Evolutionary conservation across 2,797 vertebrate species (phyloP).

Genomic region (Dipus sagitta): DNA sequence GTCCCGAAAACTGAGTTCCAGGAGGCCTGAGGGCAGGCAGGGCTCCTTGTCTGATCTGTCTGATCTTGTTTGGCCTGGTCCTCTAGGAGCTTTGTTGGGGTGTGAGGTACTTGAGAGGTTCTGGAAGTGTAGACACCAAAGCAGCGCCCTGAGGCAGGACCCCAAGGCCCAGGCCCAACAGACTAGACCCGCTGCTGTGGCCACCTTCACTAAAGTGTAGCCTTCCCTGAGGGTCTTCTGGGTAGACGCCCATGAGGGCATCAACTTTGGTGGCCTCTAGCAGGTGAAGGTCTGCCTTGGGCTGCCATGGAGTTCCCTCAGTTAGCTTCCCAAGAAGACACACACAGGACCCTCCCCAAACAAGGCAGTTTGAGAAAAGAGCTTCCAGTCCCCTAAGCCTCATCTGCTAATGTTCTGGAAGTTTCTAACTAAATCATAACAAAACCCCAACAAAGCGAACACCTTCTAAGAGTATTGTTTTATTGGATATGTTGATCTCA

Average conservation of each 20-base stretch:
- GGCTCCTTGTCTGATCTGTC: neutral
- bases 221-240: neutral
- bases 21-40: neutral
- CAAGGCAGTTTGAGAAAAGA: fast-evolving
- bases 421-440: conserved; percentile 32
- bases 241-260: fast-evolving
- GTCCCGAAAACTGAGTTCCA: neutral
- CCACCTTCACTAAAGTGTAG: neutral
- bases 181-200: neutral
- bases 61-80: neutral
- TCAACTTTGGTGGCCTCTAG: neutral
- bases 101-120: neutral
- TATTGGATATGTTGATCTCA: neutral
- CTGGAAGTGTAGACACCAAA: neutral
- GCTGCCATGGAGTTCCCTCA: neutral
- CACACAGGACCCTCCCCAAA: neutral
- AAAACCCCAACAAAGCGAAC: neutral
- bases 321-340: neutral
- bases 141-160: too few species aligned
- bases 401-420: neutral
- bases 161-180: too few species aligned
- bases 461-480: conserved; percentile 4
- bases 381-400: neutral
- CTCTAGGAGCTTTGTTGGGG: neutral
- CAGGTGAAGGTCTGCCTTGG: neutral